Percentiles rank a stretch among this genome's conserved stretches.
These are phyloP conservation scores for Odontamblyopus rebecca DNA, from an alignment of 2,797 vertebrate species.

Conservation along the genomic window DNA sequence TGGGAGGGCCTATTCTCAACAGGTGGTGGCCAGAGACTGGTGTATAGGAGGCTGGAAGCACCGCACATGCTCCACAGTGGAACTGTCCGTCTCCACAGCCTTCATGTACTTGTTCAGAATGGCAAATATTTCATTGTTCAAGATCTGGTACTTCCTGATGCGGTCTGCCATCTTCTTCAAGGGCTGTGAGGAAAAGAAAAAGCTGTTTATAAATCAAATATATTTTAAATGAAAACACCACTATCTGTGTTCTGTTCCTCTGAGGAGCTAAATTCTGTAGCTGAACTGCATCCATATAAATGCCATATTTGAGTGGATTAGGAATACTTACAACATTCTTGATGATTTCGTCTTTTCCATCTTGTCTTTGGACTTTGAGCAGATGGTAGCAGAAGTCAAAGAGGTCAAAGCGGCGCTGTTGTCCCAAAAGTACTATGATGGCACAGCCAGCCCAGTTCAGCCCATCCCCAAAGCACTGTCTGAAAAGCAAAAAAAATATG, in stretches of 20 bases:
- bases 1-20: slow-evolving; percentile 72
- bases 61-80: slow-evolving; percentile 94
- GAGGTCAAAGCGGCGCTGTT: slow-evolving; percentile 94
- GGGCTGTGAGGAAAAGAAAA: slow-evolving; percentile 71
- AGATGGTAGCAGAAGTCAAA: slow-evolving; percentile 98
- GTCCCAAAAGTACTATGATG: slow-evolving; percentile 94
- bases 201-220: slow-evolving; percentile 87
- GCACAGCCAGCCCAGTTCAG: slow-evolving; percentile 98
- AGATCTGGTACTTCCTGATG: slow-evolving; percentile 95
- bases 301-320: not conserved
- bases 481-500: slow-evolving; percentile 43
- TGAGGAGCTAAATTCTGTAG: slow-evolving; percentile 83
- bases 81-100: slow-evolving; percentile 92
- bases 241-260: slow-evolving; percentile 88
- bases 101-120: slow-evolving; percentile 97
- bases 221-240: not conserved
- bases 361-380: slow-evolving; percentile 96
- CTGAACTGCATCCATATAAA: not conserved
- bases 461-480: slow-evolving; percentile 97
- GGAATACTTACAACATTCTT: slow-evolving; percentile 93
- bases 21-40: slow-evolving; percentile 96
- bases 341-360: slow-evolving; percentile 96
- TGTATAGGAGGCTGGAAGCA: slow-evolving; percentile 99
- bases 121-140: slow-evolving; percentile 94
- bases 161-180: slow-evolving; percentile 99